Conservation (phyloP, 2,797 vertebrate genomes). For the Mormyrops attenuatus region DNA sequence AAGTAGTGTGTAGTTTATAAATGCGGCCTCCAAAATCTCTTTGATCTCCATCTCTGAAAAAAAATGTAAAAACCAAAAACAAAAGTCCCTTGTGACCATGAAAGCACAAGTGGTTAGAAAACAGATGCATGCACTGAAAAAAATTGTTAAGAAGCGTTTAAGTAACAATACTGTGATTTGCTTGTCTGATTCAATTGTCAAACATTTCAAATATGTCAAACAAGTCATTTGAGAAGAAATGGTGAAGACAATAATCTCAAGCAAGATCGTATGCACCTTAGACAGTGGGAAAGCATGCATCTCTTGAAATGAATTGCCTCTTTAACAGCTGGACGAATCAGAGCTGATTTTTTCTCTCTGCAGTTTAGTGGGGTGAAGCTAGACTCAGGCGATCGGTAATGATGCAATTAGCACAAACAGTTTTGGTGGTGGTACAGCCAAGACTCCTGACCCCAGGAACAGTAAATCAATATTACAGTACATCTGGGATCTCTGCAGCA, state of each 20-base stretch:
- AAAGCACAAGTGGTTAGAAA: background rate
- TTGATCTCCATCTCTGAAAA: background rate
- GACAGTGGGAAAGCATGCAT: background rate
- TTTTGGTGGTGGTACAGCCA: background rate
- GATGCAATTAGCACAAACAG: conserved; percentile 26
- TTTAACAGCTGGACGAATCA: background rate
- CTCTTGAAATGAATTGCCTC: background rate
- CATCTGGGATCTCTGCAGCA: background rate
- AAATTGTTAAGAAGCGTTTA: background rate
- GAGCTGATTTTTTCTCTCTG: background rate
- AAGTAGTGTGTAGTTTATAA: background rate
- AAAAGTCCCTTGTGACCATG: background rate
- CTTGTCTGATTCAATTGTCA: background rate
- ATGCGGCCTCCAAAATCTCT: background rate
- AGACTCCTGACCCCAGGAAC: background rate
- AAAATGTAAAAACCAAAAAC: background rate
- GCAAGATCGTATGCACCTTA: background rate
- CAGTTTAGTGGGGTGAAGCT: conserved; percentile 1
- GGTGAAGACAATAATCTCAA: background rate
- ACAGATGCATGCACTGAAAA: background rate
- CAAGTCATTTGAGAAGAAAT: background rate
- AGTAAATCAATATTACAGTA: conserved; percentile 4
- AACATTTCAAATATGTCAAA: no score
- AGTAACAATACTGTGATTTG: background rate
- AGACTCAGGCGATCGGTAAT: conserved; percentile 27